Evolutionary conservation across 1,140 invertebrate genomes (phyloP).

Genomic region (Hyposmocoma kahamanoa): DNA sequence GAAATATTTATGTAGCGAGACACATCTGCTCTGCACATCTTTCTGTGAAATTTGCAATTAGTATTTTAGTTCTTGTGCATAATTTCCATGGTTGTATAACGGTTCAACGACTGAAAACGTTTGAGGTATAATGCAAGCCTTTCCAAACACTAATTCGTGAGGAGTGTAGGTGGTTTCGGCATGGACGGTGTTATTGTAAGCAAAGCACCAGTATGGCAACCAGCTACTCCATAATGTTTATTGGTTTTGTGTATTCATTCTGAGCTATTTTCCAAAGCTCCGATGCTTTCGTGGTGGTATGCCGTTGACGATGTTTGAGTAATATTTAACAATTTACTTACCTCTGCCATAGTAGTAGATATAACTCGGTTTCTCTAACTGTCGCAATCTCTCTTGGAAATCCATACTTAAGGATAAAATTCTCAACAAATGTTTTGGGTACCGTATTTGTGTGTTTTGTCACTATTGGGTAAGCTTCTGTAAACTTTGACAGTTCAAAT

Average conservation of each 20-base stretch:
- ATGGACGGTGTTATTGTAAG: background rate
- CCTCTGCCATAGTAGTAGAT: background rate
- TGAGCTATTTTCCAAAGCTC: background rate
- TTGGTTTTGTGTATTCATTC: background rate
- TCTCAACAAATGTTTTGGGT: background rate
- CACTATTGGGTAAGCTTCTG: background rate
- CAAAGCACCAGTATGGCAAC: background rate
- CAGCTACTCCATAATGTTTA: background rate
- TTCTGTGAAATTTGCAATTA: too few species aligned
- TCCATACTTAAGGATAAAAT: background rate
- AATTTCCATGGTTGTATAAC: too few species aligned
- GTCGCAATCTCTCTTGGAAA: background rate
- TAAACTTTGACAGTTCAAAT: background rate
- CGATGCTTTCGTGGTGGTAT: conserved; percentile 1
- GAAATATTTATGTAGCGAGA: too few species aligned
- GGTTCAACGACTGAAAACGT: too few species aligned
- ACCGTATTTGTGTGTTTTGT: background rate
- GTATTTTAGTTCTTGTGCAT: too few species aligned
- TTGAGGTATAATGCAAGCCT: background rate
- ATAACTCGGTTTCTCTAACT: background rate
- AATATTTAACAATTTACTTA: background rate
- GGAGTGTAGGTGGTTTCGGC: background rate
- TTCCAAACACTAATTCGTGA: background rate
- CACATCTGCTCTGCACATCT: too few species aligned
- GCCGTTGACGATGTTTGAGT: background rate